Conservation (phyloP, 1,140 invertebrate species). For the Aphelenchoides fujianensis region DNA sequence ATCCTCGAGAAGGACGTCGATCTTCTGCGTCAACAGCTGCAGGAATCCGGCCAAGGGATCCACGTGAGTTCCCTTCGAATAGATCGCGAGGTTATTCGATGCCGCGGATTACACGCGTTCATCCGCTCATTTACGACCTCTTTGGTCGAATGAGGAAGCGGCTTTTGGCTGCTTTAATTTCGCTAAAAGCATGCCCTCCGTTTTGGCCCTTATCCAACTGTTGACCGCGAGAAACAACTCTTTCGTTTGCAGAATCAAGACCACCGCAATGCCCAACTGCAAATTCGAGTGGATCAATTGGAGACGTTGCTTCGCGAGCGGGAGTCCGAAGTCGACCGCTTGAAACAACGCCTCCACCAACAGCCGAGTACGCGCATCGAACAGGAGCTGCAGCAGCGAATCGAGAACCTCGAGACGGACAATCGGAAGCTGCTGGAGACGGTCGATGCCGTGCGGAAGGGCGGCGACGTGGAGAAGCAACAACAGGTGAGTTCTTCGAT, state of each 20-base stretch:
- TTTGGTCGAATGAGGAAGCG: too few relatives aligned
- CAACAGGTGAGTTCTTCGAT: constrained; percentile 25
- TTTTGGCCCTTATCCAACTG: constrained; percentile 31
- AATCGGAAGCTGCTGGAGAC: constrained; percentile 37
- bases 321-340: constrained; percentile 42
- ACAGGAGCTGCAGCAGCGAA: constrained; percentile 38
- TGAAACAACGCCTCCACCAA: constrained; percentile 42
- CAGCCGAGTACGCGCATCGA: constrained; percentile 35
- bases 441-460: constrained; percentile 32
- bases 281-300: constrained; percentile 40
- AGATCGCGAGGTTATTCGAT: too few relatives aligned
- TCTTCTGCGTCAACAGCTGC: constrained; percentile 32
- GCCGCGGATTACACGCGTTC: neutral
- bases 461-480: constrained; percentile 35
- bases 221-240: constrained; percentile 5
- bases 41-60: constrained; percentile 29
- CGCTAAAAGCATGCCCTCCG: neutral
- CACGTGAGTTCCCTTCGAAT: constrained; percentile 36
- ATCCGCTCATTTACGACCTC: too few relatives aligned
- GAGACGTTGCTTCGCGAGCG: constrained; percentile 39
- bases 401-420: constrained; percentile 42
- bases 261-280: constrained; percentile 30
- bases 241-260: constrained; percentile 4
- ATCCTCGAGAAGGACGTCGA: constrained; percentile 44
- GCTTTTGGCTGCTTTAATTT: too few relatives aligned